Evolutionary conservation across 2,888 invertebrate genomes (phyloP).

Genomic region (Dasysyrphus albostriatus): DNA sequence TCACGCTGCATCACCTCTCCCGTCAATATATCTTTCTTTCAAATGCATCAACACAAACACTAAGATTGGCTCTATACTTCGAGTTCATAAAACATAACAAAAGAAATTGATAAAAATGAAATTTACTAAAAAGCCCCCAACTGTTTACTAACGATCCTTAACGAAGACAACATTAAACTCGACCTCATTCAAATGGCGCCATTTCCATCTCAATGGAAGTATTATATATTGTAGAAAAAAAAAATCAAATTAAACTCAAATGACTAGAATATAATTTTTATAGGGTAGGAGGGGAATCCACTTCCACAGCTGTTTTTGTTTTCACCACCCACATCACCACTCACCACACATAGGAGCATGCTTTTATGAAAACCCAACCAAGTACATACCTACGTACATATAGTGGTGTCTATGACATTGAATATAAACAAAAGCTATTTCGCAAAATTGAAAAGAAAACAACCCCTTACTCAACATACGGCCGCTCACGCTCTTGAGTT

Average conservation of each 20-base stretch:
- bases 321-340: not conserved
- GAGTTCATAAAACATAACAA: constrained; percentile 5
- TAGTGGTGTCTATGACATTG: constrained; percentile 55
- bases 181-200: constrained; percentile 63
- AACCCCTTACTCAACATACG: constrained; percentile 11
- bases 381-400: not conserved
- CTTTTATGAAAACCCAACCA: not conserved
- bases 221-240: not conserved
- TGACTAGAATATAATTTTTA: constrained; percentile 53
- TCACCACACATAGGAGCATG: not conserved
- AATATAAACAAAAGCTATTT: constrained; percentile 65
- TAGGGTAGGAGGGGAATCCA: constrained; percentile 43
- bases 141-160: constrained; percentile 50
- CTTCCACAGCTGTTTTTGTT: constrained; percentile 14
- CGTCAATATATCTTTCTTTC: not conserved
- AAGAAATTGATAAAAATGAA: constrained; percentile 38
- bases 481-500: constrained; percentile 11
- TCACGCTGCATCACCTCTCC: not conserved
- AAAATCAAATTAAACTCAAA: constrained; percentile 60
- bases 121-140: constrained; percentile 48
- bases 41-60: not conserved
- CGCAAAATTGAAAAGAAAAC: constrained; percentile 10
- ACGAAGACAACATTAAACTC: constrained; percentile 30
- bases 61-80: not conserved
- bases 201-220: constrained; percentile 33